Evolutionary conservation across 2,113 vertebrate species (phyloP).

Genomic region (Leptobrachium ailaonicum): DNA sequence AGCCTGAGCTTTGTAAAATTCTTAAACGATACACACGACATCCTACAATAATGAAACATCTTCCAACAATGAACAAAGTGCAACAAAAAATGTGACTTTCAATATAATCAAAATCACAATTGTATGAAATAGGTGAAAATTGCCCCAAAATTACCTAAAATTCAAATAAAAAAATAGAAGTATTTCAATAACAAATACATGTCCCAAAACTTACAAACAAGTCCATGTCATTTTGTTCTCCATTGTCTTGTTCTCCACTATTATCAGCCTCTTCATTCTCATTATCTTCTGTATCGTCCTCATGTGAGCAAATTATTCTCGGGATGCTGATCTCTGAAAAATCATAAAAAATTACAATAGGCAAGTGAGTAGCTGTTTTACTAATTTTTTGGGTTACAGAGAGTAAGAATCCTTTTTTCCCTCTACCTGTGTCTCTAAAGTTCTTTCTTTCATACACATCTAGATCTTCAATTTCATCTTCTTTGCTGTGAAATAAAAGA

Average conservation of each 20-base stretch:
- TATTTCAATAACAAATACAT: slow-evolving; percentile 23
- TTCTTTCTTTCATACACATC: slow-evolving; percentile 56
- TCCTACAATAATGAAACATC: slow-evolving; percentile 16
- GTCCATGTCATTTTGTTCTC: slow-evolving; percentile 66
- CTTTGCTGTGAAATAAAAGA: slow-evolving; percentile 70
- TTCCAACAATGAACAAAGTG: slow-evolving; percentile 31
- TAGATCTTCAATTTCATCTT: slow-evolving; percentile 60
- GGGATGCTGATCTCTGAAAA: slow-evolving; percentile 67
- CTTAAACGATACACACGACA: slow-evolving; percentile 8
- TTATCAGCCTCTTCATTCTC: slow-evolving; percentile 60
- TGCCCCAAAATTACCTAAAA: slow-evolving; percentile 19
- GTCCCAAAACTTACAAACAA: slow-evolving; percentile 70
- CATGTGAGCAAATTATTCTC: slow-evolving; percentile 66
- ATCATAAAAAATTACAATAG: slow-evolving; percentile 53
- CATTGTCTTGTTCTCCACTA: slow-evolving; percentile 58
- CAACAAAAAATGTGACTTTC: slow-evolving; percentile 3
- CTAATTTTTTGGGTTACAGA: background rate
- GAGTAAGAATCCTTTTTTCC: background rate
- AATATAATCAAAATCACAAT: slow-evolving; percentile 32
- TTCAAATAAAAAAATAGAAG: slow-evolving; percentile 29
- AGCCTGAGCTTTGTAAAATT: slow-evolving; percentile 18
- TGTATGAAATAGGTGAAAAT: slow-evolving; percentile 30
- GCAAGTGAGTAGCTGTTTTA: background rate
- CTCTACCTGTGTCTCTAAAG: slow-evolving; percentile 62
- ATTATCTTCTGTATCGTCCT: slow-evolving; percentile 62